Percentiles rank a stretch among this genome's conserved stretches.
These are phyloP conservation scores for Brachionus koreanus DNA, from an alignment of 1,140 invertebrate species.

Conservation along the genomic window DNA sequence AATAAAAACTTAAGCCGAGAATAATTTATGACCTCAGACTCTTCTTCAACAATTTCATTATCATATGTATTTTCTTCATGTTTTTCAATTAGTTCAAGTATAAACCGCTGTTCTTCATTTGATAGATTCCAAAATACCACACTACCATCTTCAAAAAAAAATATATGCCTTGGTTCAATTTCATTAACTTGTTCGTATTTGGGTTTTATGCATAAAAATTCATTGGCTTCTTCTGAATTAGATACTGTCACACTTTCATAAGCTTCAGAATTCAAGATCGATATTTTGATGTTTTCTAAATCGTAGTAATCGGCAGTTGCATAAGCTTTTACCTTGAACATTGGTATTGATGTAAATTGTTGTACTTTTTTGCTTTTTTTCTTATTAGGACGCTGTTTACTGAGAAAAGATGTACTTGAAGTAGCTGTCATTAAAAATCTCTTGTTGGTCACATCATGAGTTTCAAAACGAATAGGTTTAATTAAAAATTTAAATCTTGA, in stretches of 20 bases:
- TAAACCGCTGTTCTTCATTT: constrained; percentile 65
- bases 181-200: neutral
- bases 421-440: neutral
- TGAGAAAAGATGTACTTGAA: neutral
- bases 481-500: neutral
- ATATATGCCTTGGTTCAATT: constrained; percentile 42
- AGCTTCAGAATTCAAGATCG: neutral
- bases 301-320: constrained; percentile 41
- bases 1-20: constrained; percentile 45
- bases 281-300: constrained; percentile 2
- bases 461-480: neutral
- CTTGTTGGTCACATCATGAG: neutral
- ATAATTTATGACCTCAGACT: constrained; percentile 51
- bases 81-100: constrained; percentile 21
- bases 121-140: constrained; percentile 88
- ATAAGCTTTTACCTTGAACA: constrained; percentile 24
- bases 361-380: constrained; percentile 25
- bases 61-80: constrained; percentile 41
- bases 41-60: constrained; percentile 37
- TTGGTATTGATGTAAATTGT: neutral
- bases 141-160: constrained; percentile 69
- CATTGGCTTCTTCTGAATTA: neutral
- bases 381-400: neutral
- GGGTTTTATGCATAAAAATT: constrained; percentile 1
- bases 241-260: neutral